Percentiles rank a stretch among this genome's conserved stretches.
phyloP scores from a whole-genome alignment of 2,113 vertebrate genomes.

The Strix uralensis region DNA sequence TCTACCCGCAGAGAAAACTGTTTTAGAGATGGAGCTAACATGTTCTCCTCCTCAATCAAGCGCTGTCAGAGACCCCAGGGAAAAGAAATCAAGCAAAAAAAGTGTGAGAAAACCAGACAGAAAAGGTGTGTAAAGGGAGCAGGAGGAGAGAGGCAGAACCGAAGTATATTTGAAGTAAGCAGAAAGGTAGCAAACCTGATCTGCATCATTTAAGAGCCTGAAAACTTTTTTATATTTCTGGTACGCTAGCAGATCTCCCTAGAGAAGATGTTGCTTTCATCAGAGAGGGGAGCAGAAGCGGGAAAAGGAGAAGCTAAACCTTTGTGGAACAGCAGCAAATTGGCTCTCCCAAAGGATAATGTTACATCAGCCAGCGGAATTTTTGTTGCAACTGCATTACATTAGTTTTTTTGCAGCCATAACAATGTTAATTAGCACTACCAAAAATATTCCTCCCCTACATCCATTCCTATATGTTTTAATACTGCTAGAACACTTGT shows the following conservation, averaged over 20 bases:
- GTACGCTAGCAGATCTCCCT: neutral
- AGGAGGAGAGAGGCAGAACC: neutral
- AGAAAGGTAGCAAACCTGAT: neutral
- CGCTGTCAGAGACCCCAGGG: slow-evolving; percentile 72
- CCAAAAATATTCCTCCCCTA: neutral
- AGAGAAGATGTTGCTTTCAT: neutral
- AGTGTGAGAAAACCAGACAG: neutral
- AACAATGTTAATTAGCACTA: neutral
- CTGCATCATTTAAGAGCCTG: neutral
- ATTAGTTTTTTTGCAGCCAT: neutral
- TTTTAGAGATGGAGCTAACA: slow-evolving; percentile 94
- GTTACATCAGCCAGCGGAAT: neutral
- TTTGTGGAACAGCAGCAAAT: neutral
- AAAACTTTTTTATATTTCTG: neutral
- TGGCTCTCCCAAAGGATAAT: neutral
- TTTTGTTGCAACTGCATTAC: neutral
- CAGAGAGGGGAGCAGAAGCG: neutral
- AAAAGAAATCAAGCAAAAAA: neutral
- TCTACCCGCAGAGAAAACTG: slow-evolving; percentile 95
- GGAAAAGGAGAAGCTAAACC: neutral
- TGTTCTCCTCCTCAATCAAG: slow-evolving; percentile 97
- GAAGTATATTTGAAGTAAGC: neutral
- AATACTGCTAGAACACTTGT: neutral
- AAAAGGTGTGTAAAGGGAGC: neutral
- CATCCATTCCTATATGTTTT: neutral